Conservation (phyloP, 2,797 vertebrate genomes). For the Paguma larvata region DNA sequence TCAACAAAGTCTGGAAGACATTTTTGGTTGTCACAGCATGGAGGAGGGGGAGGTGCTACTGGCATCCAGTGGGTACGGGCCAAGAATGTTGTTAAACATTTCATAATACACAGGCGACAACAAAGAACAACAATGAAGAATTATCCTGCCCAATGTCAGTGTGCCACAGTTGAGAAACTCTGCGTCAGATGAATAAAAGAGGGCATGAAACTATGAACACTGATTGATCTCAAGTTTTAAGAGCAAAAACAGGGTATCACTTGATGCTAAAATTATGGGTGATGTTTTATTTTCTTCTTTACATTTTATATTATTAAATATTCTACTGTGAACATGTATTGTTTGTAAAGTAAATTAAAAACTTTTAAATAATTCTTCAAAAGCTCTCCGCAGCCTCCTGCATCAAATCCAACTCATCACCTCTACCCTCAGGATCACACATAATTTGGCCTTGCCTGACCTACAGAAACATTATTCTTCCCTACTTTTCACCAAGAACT, state of each 20-base stretch:
- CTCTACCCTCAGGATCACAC: not conserved
- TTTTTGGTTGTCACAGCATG: not conserved
- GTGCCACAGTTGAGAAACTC: not conserved
- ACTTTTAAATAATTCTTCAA: conserved; percentile 46
- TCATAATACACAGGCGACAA: not conserved
- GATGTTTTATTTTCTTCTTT: conserved; percentile 60
- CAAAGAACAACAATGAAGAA: not conserved
- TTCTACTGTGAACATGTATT: not conserved
- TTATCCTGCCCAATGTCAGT: not conserved
- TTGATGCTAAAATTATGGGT: conserved; percentile 27
- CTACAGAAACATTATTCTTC: conserved; percentile 27
- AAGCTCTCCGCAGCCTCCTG: conserved; percentile 10
- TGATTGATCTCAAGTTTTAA: not conserved
- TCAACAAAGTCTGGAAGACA: not conserved
- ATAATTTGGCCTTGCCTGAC: not conserved
- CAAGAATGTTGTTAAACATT: not conserved
- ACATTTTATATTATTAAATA: conserved; percentile 5
- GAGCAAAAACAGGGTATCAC: not conserved
- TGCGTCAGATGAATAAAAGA: conserved; percentile 14
- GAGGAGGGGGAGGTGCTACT: not conserved
- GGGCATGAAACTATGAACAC: not conserved
- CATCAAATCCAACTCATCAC: not conserved
- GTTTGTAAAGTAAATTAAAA: conserved; percentile 36
- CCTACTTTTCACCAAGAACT: conserved; percentile 61
- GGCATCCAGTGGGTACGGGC: not conserved